Base-by-base conservation (phyloP, 2,797 vertebrate genomes). In the Acanthurus tractus region DNA sequence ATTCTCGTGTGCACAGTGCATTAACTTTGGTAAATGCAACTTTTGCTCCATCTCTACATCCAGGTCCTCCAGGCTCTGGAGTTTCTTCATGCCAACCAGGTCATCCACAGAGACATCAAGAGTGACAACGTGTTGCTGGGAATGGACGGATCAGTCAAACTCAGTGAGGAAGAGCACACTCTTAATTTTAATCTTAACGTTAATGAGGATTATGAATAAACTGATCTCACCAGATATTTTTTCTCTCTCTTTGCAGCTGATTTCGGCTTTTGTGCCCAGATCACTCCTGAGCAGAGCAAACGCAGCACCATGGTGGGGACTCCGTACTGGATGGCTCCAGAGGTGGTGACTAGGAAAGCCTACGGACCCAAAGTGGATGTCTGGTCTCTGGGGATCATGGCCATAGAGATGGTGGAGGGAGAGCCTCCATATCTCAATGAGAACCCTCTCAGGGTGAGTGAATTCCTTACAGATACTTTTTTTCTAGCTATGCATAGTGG, bases 261-360 rank as follows among this genome's bases (percentile, higher is more conserved):
- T 92, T 99, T 99, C 72, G 98, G 98, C 76, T 99, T 99, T 95
- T 99, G 98, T 76, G 98, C 98, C 82, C 97, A 99, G 93, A 99
- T 99, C 93, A 99, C 98, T 29, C 98, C 98, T 0, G 98, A 99
- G 88, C 98, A 99, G 93, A 99, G 96, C 93, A 99, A 99, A 78
- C 96, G 97, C 85, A 99, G 97, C 93, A 99, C 98, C 36, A 99
- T 99, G 98, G 98, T 99, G 55, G 98, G 98, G 11, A 99, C 98
- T 0, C 98, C 98, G 0, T 99, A 99, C 86, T 99, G 98, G 97
- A 99, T 99, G 98, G 98, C 98, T 12, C 98, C 98, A 0, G 98
- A 99, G 76, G 98, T 99, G 85, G 98, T 99, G 66, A 99, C 98
- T 15, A 94, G 97, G 54, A 99, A 99, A 92, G 98, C 98, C 0